These are phyloP conservation scores for Lepidocyrtinus sp. DNA, from an alignment of 2,888 invertebrate genomes.

Conservation along the genomic window DNA sequence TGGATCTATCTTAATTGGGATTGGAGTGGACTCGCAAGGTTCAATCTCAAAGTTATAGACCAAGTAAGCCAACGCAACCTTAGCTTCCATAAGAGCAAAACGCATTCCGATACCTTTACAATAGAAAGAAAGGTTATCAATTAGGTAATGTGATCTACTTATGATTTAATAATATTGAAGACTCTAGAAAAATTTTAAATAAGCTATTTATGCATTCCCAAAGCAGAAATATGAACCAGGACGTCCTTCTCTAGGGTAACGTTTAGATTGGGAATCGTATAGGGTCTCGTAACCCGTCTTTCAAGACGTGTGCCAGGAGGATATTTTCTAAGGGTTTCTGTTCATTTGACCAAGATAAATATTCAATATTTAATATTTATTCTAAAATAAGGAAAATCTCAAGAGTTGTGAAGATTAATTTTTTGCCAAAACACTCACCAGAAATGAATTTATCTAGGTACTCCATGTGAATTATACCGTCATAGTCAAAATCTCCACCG, in stretches of 20 bases:
- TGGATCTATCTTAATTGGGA: slow-evolving; percentile 48
- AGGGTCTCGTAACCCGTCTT: slow-evolving; percentile 46
- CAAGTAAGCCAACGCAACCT: slow-evolving; percentile 56
- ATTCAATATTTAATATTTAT: not conserved
- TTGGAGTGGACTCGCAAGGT: slow-evolving; percentile 52
- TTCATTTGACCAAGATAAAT: not conserved
- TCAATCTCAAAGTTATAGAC: slow-evolving; percentile 57
- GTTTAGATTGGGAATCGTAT: slow-evolving; percentile 45
- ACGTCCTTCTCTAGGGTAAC: slow-evolving; percentile 42
- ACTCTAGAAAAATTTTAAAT: no score
- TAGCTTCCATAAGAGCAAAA: slow-evolving; percentile 62
- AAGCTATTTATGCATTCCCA: slow-evolving; percentile 57
- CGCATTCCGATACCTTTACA: slow-evolving; percentile 60
- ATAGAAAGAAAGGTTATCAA: no score
- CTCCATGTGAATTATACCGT: slow-evolving; percentile 54
- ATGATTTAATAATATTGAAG: no score
- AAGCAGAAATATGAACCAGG: slow-evolving; percentile 37
- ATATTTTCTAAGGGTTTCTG: slow-evolving; percentile 57
- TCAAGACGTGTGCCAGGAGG: slow-evolving; percentile 53
- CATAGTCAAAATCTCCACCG: slow-evolving; percentile 54
- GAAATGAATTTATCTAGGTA: slow-evolving; percentile 65
- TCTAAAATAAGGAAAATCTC: not conserved
- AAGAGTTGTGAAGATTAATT: slow-evolving; percentile 2
- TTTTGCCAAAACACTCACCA: slow-evolving; percentile 42
- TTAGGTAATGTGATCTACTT: not conserved